Conservation (phyloP, 2,113 vertebrate genomes). For the Xiphophorus maculatus region DNA sequence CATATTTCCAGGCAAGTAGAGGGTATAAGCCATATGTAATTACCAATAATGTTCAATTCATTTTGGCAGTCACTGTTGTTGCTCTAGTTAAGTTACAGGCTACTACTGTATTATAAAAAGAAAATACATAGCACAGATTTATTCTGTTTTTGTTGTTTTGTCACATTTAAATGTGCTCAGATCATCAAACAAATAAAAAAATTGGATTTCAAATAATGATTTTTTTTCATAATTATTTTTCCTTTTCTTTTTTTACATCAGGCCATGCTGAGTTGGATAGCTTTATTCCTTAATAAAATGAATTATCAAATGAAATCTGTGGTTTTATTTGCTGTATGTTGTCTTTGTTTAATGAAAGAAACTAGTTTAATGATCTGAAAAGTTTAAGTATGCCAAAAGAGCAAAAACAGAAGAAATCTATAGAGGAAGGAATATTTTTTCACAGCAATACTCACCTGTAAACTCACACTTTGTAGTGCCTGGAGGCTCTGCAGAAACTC, state of each 20-base stretch:
- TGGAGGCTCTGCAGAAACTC: constrained; percentile 33
- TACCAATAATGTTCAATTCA: constrained; percentile 52
- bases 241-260: too few species aligned
- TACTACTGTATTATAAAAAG: background rate
- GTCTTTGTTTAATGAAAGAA: background rate
- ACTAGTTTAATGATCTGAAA: background rate
- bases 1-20: constrained; percentile 53
- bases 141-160: too few species aligned
- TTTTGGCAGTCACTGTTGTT: constrained; percentile 15
- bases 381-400: constrained; percentile 13
- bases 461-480: constrained; percentile 48
- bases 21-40: constrained; percentile 54
- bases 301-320: background rate
- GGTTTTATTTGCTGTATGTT: background rate
- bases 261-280: too few species aligned
- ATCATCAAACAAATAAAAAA: too few species aligned
- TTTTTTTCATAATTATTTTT: too few species aligned
- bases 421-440: constrained; percentile 37
- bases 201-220: background rate
- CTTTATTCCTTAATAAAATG: too few species aligned
- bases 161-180: too few species aligned
- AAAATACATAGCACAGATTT: too few species aligned
- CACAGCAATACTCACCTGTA: background rate
- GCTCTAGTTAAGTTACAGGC: constrained; percentile 30
- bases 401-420: constrained; percentile 33